Conservation (phyloP, 2,113 vertebrate genomes). For the Elephas maximus region DNA sequence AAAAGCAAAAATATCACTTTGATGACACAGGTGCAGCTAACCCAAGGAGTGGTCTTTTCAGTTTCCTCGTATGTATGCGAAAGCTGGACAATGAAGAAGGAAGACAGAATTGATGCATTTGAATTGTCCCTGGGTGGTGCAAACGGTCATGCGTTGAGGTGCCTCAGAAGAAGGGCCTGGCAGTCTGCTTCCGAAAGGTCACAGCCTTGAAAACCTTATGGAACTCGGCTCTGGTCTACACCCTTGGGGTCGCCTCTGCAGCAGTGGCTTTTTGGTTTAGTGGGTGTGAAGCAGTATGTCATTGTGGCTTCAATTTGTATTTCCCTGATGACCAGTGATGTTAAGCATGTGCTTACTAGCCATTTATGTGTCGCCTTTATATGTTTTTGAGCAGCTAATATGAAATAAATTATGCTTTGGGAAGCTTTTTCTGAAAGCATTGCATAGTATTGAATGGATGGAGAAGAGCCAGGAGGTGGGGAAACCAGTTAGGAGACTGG, state of each 20-base stretch:
- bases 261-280: not conserved
- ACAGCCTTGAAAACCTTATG: not conserved
- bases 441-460: not conserved
- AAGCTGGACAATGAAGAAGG: not conserved
- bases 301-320: not conserved
- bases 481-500: not conserved
- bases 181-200: not conserved
- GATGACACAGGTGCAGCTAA: not conserved
- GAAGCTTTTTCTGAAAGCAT: not conserved
- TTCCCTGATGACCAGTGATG: not conserved
- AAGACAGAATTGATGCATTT: not conserved
- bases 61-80: not conserved
- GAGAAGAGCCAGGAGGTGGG: not conserved
- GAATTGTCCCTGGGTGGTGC: not conserved
- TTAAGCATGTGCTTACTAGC: not conserved
- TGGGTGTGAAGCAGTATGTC: not conserved
- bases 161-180: not conserved
- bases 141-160: not conserved
- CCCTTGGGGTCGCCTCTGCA: not conserved
- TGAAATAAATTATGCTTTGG: not conserved
- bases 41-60: not conserved
- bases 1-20: not conserved
- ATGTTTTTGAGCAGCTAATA: conserved; percentile 33
- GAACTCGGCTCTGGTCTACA: not conserved
- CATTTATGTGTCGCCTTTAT: not conserved